Conservation (phyloP, 2,797 vertebrate genomes). For the Atherinosoma microstoma region DNA sequence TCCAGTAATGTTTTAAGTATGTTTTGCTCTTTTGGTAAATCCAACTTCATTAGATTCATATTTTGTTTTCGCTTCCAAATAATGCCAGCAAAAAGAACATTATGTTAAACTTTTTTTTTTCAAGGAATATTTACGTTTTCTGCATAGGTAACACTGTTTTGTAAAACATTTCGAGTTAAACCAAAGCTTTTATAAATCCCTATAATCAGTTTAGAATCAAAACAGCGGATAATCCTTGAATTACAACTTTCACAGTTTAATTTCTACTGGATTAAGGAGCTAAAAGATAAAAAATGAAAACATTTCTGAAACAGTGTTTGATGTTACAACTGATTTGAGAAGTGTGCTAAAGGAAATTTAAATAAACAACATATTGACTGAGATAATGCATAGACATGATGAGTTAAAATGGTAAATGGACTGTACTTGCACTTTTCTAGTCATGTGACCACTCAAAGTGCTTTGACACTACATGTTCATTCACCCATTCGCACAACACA, state of each 20-base stretch:
- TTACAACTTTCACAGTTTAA: slow-evolving; percentile 1
- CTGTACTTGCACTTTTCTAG: no score
- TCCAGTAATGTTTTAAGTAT: not conserved
- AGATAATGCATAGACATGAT: no score
- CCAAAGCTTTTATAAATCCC: not conserved
- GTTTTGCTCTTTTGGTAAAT: not conserved
- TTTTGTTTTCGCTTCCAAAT: not conserved
- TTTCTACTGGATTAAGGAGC: slow-evolving; percentile 21
- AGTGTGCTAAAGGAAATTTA: no score
- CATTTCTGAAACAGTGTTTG: not conserved
- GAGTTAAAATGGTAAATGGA: no score
- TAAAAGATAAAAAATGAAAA: slow-evolving; percentile 5
- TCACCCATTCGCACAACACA: no score
- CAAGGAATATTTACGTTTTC: not conserved
- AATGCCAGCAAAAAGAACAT: no score
- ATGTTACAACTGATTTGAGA: not conserved
- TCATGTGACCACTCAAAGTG: no score
- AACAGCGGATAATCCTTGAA: slow-evolving; percentile 7
- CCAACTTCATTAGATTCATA: not conserved
- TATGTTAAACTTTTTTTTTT: no score
- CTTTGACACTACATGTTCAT: no score
- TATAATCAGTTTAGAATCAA: not conserved
- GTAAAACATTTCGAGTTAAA: not conserved
- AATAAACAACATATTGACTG: no score
- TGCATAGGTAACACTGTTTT: not conserved